phyloP scores from a whole-genome alignment of 2,888 invertebrate species.

The Epinotia nisella region DNA sequence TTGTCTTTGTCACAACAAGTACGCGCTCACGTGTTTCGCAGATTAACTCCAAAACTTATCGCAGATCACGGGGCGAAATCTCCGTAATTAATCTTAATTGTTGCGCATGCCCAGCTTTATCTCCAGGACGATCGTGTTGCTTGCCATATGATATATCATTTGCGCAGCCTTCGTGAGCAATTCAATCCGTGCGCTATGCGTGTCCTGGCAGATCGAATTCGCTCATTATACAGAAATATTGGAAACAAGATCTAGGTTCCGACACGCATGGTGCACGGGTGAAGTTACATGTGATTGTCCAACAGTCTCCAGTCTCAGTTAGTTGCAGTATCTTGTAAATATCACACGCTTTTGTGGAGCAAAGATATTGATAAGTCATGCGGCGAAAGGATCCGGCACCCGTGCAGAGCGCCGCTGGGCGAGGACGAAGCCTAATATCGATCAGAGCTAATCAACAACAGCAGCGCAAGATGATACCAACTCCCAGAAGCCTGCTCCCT shows the following conservation, averaged over 20 bases:
- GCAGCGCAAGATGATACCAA: constrained; percentile 65
- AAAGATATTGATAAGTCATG: constrained; percentile 57
- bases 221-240: constrained; percentile 30
- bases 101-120: constrained; percentile 54
- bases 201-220: constrained; percentile 23
- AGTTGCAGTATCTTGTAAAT: constrained; percentile 57
- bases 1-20: constrained; percentile 32
- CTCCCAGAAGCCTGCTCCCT: constrained; percentile 65
- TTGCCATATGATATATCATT: constrained; percentile 80
- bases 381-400: constrained; percentile 69
- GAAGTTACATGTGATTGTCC: constrained; percentile 66
- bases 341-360: constrained; percentile 61
- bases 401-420: constrained; percentile 57
- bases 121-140: constrained; percentile 69
- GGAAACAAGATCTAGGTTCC: constrained; percentile 31
- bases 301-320: constrained; percentile 64
- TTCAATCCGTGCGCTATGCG: constrained; percentile 58
- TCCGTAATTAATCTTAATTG: constrained; percentile 58
- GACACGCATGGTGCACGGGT: constrained; percentile 40
- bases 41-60: constrained; percentile 62
- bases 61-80: constrained; percentile 56
- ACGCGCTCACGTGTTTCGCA: constrained; percentile 54
- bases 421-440: constrained; percentile 73
- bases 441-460: constrained; percentile 73
- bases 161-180: constrained; percentile 76